Percentiles rank a stretch among this genome's conserved stretches.
phyloP scores from a whole-genome alignment of 2,888 invertebrate species.

The Phyllotreta cruciferae region DNA sequence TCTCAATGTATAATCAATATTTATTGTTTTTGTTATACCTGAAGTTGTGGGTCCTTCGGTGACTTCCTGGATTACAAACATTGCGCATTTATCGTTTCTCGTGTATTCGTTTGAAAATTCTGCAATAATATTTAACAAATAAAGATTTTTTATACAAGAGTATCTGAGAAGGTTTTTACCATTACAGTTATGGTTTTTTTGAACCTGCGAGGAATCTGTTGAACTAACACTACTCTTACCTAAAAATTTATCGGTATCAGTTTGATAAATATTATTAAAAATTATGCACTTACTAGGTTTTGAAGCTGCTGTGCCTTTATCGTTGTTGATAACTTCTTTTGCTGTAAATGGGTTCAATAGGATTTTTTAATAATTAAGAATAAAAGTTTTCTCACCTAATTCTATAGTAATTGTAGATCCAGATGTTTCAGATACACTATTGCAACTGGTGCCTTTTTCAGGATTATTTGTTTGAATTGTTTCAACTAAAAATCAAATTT shows the following conservation, averaged over 20 bases:
- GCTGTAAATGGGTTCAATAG: neutral
- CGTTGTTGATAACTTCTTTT: neutral
- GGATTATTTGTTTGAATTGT: too few species aligned
- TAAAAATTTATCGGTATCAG: too few species aligned
- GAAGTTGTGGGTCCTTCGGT: neutral
- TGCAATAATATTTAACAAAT: neutral
- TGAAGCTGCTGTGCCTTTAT: neutral
- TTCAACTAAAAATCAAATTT: too few species aligned
- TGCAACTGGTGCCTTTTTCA: neutral
- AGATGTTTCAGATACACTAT: neutral
- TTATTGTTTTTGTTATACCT: too few species aligned
- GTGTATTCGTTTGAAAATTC: neutral
- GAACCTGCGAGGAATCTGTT: too few species aligned
- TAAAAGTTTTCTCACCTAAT: neutral
- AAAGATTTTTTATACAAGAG: neutral
- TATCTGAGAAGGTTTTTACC: neutral
- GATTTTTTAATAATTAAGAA: neutral
- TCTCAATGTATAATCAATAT: too few species aligned
- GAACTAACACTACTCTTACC: too few species aligned
- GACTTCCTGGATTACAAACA: conserved; percentile 3
- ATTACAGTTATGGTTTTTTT: too few species aligned
- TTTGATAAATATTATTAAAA: too few species aligned
- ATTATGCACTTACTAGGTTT: neutral
- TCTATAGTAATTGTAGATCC: conserved; percentile 1
- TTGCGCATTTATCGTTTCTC: neutral